Percentiles rank a stretch among this genome's conserved stretches.
phyloP scores from a whole-genome alignment of 1,140 invertebrate genomes.

The Linepithema humile region DNA sequence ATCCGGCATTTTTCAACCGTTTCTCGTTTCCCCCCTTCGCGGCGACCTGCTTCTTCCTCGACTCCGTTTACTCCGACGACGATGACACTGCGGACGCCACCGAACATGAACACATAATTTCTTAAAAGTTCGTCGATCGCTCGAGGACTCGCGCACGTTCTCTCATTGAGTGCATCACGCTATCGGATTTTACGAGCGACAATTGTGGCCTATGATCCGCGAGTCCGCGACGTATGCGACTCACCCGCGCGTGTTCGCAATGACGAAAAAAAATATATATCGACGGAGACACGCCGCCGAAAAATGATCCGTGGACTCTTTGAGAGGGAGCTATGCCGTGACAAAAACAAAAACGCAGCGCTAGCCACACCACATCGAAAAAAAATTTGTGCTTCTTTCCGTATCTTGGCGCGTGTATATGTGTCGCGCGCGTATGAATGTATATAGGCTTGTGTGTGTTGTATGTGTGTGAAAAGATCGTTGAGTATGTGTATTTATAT shows the following conservation, averaged over 20 bases:
- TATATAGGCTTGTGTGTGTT: too few relatives aligned
- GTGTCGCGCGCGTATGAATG: too few relatives aligned
- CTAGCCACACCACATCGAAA: conserved; percentile 83
- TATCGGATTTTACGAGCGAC: background rate
- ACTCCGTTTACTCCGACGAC: background rate
- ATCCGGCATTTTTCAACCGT: conserved; percentile 81
- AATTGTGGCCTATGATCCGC: background rate
- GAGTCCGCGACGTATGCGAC: background rate
- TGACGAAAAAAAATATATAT: conserved; percentile 6
- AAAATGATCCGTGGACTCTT: conserved; percentile 59
- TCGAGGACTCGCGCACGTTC: background rate
- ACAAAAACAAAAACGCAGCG: conserved; percentile 77
- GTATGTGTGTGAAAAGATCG: conserved; percentile 11
- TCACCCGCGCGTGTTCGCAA: background rate
- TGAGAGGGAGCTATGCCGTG: conserved; percentile 72
- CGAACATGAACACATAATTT: background rate
- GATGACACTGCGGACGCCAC: background rate
- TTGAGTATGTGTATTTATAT: conserved; percentile 47
- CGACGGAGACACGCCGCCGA: conserved; percentile 7
- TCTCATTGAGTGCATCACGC: background rate
- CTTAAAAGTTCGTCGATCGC: conserved; percentile 11
- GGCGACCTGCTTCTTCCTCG: background rate
- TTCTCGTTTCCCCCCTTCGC: conserved; percentile 38
- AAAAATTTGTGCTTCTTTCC: conserved; percentile 76
- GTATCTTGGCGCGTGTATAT: conserved; percentile 63